Conservation (phyloP, 1,140 invertebrate species). For the Streblospio benedicti region DNA sequence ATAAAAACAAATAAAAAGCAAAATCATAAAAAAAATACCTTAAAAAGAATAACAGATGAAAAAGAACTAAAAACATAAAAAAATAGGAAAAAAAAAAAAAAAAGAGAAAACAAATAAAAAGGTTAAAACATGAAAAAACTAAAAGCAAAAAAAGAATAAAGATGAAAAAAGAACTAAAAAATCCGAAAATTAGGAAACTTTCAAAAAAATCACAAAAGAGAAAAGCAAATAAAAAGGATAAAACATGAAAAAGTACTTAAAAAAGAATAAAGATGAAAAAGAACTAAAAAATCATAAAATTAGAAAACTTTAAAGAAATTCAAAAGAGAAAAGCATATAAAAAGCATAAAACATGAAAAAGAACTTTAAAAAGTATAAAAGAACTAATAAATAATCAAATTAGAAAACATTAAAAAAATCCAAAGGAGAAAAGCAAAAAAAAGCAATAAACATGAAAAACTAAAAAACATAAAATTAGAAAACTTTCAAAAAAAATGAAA, state of each 20-base stretch:
- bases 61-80: neutral
- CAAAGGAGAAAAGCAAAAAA: neutral
- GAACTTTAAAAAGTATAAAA: neutral
- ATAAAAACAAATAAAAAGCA: slow-evolving; percentile 6
- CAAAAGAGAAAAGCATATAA: neutral
- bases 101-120: neutral
- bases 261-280: neutral
- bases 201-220: neutral
- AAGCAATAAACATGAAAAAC: neutral
- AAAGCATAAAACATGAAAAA: neutral
- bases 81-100: neutral
- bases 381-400: neutral
- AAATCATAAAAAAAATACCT: neutral
- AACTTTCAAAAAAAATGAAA: neutral
- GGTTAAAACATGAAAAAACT: neutral
- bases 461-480: neutral
- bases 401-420: neutral
- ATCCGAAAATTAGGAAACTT: neutral
- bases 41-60: neutral
- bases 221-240: neutral
- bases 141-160: neutral
- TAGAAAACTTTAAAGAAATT: neutral
- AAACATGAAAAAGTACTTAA: neutral
- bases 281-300: neutral
- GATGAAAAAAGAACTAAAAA: neutral